Percentiles rank a stretch among this genome's conserved stretches.
Evolutionary conservation across 2,888 invertebrate genomes (phyloP).

Genomic region (Callosobruchus maculatus): DNA sequence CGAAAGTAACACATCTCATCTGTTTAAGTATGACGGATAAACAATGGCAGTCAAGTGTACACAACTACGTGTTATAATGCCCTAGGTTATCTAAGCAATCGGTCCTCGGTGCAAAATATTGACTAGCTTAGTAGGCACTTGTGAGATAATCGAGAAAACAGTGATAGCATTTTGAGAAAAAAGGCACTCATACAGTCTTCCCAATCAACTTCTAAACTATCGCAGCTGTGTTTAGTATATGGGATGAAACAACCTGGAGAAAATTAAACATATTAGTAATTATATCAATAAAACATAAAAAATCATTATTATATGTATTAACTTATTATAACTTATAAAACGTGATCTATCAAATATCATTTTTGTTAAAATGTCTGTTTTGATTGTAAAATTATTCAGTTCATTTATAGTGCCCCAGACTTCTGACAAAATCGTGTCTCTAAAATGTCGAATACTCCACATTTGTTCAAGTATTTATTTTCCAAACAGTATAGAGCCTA

Average conservation of each 20-base stretch:
- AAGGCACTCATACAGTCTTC: conserved; percentile 25
- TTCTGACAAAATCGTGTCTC: too few relatives aligned
- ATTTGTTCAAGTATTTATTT: too few relatives aligned
- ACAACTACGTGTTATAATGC: not conserved
- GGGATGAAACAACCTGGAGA: conserved; percentile 6
- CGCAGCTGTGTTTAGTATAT: conserved; percentile 16
- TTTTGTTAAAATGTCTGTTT: too few relatives aligned
- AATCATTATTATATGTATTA: not conserved
- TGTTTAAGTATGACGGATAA: not conserved
- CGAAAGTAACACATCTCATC: too few relatives aligned
- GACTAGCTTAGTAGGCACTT: conserved; percentile 31
- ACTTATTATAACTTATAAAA: too few relatives aligned
- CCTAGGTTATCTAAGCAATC: not conserved
- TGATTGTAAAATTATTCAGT: too few relatives aligned
- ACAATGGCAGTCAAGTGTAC: not conserved
- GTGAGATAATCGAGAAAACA: conserved; percentile 21
- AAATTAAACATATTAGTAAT: not conserved
- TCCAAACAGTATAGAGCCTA: too few relatives aligned
- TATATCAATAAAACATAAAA: not conserved
- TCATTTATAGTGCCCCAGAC: too few relatives aligned
- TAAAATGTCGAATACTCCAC: too few relatives aligned
- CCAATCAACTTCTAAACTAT: conserved; percentile 11
- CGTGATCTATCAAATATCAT: too few relatives aligned
- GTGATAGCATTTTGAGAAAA: conserved; percentile 18
- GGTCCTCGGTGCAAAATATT: conserved; percentile 6